phyloP scores from a whole-genome alignment of 2,888 invertebrate species.

The Aporophyla lueneburgensis region DNA sequence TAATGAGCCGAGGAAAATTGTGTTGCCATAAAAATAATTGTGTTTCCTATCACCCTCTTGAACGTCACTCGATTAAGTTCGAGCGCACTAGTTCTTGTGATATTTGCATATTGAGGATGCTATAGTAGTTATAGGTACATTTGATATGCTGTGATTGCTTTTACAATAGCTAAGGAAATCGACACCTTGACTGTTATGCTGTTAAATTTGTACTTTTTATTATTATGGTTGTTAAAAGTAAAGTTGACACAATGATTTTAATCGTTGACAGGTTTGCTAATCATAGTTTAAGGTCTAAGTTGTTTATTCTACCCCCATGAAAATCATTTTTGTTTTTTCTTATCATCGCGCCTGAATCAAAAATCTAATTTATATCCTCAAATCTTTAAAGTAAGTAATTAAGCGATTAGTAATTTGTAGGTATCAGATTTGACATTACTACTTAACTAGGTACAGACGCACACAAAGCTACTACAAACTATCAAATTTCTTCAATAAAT shows the following conservation, averaged over 20 bases:
- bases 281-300: neutral
- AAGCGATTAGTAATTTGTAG: neutral
- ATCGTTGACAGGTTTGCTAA: neutral
- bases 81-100: slow-evolving; percentile 52
- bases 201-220: neutral
- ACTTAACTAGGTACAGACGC: neutral
- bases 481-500: too few relatives aligned
- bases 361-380: neutral
- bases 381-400: neutral
- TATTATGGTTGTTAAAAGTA: neutral
- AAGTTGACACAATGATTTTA: neutral
- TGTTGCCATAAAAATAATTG: slow-evolving; percentile 91
- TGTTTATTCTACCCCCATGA: neutral
- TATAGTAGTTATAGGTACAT: slow-evolving; percentile 14
- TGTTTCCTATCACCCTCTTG: slow-evolving; percentile 83
- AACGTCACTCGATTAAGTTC: slow-evolving; percentile 81
- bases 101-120: slow-evolving; percentile 64
- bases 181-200: neutral
- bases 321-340: neutral
- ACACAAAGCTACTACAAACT: too few relatives aligned
- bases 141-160: slow-evolving; percentile 46
- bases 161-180: slow-evolving; percentile 14
- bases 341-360: neutral
- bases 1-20: slow-evolving; percentile 91
- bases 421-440: neutral